Base-by-base conservation (phyloP, 2,113 vertebrate genomes). In the Mus spicilegus region DNA sequence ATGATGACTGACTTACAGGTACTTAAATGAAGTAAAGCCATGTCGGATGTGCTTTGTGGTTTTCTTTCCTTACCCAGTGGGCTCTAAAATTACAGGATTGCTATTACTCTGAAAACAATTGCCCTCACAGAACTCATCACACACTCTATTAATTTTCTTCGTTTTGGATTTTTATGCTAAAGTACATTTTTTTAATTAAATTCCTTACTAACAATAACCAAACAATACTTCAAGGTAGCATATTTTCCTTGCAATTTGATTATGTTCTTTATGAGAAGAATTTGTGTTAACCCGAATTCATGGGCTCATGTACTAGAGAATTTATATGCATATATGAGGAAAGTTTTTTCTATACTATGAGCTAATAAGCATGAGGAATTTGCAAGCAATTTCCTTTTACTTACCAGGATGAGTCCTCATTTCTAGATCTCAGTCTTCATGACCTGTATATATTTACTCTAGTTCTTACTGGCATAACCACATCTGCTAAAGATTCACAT, bases 101-200 rank as follows among this genome's bases (percentile, higher is more conserved):
- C 76, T 95, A 56, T 87, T 96, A 89, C 49, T 61, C n/a, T 69
- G 7, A 42, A 75, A 75, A 80, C 89, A 69, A 95, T 49, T 56
- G 28, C n/a, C 82, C 82, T 82, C 90, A 33, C 67, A 93, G 94
- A 72, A 51, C 61, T 92, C 58, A 82, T 86, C 39, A 78, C 80
- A 39, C 54, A 22, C 91, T 63, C 36, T 54, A 61, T 90, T 93
- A 73, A 65, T 94, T 95, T 95, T 65, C 86, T 95, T 75, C 69
- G 76, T n/a, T 95, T 96, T 77, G 58, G 16, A 70, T 73, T 88
- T 91, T 93, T 95, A 93, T 95, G 61, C 54, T 87, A 90, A 97
- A 97, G 90, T 90, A 76, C 10, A 49, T 67, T 93, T 96, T 84
- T 90, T 77, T 90, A 95, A 95, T 96, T 94, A 90, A 92, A 77